Evolutionary conservation across 2,113 vertebrate species (phyloP), one percentile per base, ranked within the genome.

Genomic region (Istiophorus platypterus): DNA sequence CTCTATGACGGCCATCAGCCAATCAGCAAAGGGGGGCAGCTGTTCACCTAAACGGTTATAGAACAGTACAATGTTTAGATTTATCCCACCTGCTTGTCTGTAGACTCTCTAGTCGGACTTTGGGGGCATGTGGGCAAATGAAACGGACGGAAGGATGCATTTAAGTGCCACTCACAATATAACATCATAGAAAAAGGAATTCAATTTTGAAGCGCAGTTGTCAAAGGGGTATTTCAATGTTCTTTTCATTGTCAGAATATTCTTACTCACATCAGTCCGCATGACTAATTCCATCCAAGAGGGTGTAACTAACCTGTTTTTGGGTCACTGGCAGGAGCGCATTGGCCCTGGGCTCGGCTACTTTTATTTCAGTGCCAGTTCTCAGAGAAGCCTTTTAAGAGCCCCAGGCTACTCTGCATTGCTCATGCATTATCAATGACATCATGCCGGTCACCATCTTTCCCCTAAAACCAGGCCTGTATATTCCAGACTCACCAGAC

Each of bases 1-100:
- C 84, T 99, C 98, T 59, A 96, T 92, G 13, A 99, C 97, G 67
- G 93, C 96, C 85, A 97, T 85, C 80, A 99, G 90, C 98, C 98
- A 99, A 68, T 97, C 96, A 51, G 96, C 96, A 62, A 98, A 99
- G 0, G 97, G 97, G 52, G 97, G 97, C 74, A 97, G 88, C 0
- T 97, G 97, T 86, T 99, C 98, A 93, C 97, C 98, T 99, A 57
- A 34, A 37, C 11, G 7, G 34, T 75, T 4, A 75, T 4, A 80
- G 2, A 65, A 68, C 9, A 68, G n/a, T 1, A 77, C 15, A 76
- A 12, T 26, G 39, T 15, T 64, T 56, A 47, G 29, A 76, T 58
- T 45, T 64, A 66, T 22, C 1, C 0, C 15, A 26, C 47, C 24
- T 29, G 6, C 63, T 13, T 27, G 31, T 52, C 39, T 42, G 31